These are phyloP conservation scores for Iguana delicatissima DNA, from an alignment of 2,797 vertebrate genomes.

Conservation along the genomic window DNA sequence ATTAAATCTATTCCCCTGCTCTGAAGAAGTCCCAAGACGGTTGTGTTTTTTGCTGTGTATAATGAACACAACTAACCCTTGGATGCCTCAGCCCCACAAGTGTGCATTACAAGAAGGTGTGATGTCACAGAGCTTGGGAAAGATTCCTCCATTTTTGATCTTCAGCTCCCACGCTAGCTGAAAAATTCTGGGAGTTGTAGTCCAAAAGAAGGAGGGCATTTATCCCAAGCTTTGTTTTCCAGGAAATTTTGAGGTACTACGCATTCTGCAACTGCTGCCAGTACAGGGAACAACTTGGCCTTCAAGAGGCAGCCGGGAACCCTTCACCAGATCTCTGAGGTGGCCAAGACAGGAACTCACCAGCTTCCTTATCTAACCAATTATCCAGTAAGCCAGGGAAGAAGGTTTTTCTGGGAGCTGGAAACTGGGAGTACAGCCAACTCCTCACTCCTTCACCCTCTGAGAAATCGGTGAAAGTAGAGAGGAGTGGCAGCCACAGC, in stretches of 20 bases:
- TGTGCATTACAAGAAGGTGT: no score
- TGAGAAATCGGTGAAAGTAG: neutral
- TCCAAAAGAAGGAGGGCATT: neutral
- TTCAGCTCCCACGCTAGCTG: neutral
- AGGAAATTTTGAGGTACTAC: neutral
- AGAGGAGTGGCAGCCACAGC: neutral
- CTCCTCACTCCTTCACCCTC: neutral
- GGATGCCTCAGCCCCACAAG: neutral
- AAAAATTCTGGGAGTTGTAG: neutral
- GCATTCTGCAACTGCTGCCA: no score
- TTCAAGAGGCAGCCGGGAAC: neutral
- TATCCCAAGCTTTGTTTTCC: neutral
- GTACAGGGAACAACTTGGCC: neutral
- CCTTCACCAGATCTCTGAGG: neutral
- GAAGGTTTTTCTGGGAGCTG: neutral
- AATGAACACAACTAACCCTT: neutral
- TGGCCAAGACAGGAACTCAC: neutral
- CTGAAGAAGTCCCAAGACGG: neutral
- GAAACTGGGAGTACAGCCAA: neutral
- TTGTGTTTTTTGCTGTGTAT: neutral
- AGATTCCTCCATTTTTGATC: neutral
- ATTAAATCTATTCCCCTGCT: neutral
- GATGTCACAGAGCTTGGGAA: no score
- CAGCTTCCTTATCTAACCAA: neutral
- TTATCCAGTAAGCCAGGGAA: neutral